Conservation (phyloP, 2,797 vertebrate genomes). For the Catamblyrhynchus diadema region DNA sequence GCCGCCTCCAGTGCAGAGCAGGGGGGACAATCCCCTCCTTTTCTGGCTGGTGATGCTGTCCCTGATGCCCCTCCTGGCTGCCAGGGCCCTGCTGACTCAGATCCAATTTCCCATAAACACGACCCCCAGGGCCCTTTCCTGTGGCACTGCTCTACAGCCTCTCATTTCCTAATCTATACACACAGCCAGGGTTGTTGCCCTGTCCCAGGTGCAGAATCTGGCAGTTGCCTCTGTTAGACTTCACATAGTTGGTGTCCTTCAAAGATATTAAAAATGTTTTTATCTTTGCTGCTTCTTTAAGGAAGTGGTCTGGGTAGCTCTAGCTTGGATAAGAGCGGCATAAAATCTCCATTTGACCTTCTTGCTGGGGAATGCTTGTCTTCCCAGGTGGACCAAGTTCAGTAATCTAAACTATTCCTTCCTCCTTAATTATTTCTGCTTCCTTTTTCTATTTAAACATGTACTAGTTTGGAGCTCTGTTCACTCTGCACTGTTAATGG, state of each 20-base stretch:
- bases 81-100: background rate
- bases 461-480: background rate
- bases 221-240: background rate
- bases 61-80: background rate
- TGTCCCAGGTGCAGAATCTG: background rate
- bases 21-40: background rate
- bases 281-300: background rate
- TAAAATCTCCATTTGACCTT: background rate
- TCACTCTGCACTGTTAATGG: background rate
- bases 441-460: background rate
- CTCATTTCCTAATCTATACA: background rate
- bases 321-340: background rate
- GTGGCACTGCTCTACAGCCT: background rate
- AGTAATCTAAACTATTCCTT: background rate
- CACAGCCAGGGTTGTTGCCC: background rate
- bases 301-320: accelerated
- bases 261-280: background rate
- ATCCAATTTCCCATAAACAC: accelerated
- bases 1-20: accelerated
- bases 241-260: background rate
- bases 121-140: background rate
- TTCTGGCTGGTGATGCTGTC: background rate
- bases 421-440: background rate
- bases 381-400: background rate
- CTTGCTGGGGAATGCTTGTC: background rate